Conservation (phyloP, 2,113 vertebrate genomes). For the Atlantisia rogersi region DNA sequence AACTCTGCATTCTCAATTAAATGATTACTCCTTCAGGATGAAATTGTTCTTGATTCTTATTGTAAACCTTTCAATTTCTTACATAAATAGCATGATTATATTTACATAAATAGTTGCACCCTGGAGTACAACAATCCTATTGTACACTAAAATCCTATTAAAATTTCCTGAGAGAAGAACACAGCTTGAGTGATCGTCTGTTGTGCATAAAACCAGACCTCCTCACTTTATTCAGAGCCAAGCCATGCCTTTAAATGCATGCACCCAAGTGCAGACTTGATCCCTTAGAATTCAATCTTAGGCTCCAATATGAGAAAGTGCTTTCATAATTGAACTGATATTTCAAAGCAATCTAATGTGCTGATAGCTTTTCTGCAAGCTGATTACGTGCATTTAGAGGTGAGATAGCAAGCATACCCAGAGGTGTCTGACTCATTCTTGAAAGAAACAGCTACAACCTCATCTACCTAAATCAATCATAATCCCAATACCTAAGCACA, state of each 20-base stretch:
- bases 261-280: neutral
- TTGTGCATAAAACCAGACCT: neutral
- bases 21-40: slow-evolving; percentile 46
- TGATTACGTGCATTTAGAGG: neutral
- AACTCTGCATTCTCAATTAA: slow-evolving; percentile 36
- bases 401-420: neutral
- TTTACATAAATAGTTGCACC: slow-evolving; percentile 34
- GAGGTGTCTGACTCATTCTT: neutral
- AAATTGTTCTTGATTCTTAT: slow-evolving; percentile 58
- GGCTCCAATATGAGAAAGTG: neutral
- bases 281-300: neutral
- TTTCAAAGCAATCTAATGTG: neutral
- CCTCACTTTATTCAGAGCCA: neutral
- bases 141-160: slow-evolving; percentile 56
- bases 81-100: slow-evolving; percentile 31
- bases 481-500: neutral
- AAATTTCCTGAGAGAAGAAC: slow-evolving; percentile 11
- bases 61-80: slow-evolving; percentile 55
- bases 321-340: neutral
- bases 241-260: neutral
- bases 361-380: neutral
- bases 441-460: neutral
- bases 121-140: slow-evolving; percentile 37
- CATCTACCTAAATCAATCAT: neutral
- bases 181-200: neutral